These are phyloP conservation scores for Cheilosia impressa DNA, from an alignment of 2,888 invertebrate genomes.

Conservation along the genomic window DNA sequence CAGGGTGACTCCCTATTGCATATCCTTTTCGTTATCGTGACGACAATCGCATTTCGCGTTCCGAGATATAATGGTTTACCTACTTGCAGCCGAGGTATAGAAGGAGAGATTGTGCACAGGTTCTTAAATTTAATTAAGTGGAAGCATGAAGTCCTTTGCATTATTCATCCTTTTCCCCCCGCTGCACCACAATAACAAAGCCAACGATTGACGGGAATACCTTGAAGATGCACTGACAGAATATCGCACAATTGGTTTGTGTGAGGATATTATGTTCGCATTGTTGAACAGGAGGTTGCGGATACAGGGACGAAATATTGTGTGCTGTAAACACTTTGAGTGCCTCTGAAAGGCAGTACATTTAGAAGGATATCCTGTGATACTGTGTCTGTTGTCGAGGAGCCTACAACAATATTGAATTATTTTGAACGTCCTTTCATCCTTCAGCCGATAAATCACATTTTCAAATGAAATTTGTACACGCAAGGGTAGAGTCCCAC, in stretches of 20 bases:
- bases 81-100: not conserved
- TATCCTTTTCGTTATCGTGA: slow-evolving; percentile 21
- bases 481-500: no score
- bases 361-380: no score
- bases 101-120: slow-evolving; percentile 29
- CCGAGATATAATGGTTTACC: not conserved
- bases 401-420: no score
- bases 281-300: not conserved
- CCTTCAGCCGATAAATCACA: no score
- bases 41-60: slow-evolving; percentile 22
- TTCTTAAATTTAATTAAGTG: slow-evolving; percentile 70
- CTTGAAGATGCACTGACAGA: slow-evolving; percentile 51
- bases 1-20: not conserved
- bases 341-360: no score
- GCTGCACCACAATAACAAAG: slow-evolving; percentile 47
- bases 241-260: slow-evolving; percentile 45
- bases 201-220: slow-evolving; percentile 46
- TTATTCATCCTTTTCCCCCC: slow-evolving; percentile 45
- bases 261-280: slow-evolving; percentile 12
- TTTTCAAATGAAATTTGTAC: no score
- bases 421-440: no score
- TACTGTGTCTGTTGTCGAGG: no score
- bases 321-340: no score
- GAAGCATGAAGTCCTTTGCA: slow-evolving; percentile 64
- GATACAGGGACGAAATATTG: no score